phyloP scores from a whole-genome alignment of 1,140 invertebrate genomes.

The Campodea augens region DNA sequence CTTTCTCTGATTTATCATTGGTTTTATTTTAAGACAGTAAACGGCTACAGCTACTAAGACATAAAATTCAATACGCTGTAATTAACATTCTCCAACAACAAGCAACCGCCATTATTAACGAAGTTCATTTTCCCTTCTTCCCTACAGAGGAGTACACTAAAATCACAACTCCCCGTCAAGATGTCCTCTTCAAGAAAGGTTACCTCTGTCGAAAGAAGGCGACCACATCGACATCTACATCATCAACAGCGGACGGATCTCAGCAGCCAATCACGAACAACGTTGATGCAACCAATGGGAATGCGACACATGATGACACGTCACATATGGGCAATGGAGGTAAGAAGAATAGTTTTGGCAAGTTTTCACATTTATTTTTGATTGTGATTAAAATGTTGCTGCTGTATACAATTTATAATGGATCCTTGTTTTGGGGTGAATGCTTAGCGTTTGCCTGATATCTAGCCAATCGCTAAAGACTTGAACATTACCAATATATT shows the following conservation, averaged over 20 bases:
- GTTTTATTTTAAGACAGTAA: no score
- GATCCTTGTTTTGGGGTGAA: background rate
- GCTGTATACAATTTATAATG: background rate
- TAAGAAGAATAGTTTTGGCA: background rate
- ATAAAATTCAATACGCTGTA: no score
- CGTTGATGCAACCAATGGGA: conserved; percentile 4
- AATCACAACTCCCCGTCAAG: conserved; percentile 46
- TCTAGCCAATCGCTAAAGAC: background rate
- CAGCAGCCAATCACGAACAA: no score
- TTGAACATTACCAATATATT: no score
- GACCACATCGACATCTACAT: conserved; percentile 19
- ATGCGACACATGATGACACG: background rate
- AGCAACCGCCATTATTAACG: no score
- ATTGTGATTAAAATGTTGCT: background rate
- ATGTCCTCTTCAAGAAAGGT: conserved; percentile 50
- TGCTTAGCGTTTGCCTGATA: background rate
- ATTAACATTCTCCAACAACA: no score
- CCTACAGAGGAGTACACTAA: conserved; percentile 43
- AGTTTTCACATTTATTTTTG: background rate
- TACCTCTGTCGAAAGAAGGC: conserved; percentile 39
- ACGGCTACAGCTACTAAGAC: no score
- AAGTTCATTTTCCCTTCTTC: no score
- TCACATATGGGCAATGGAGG: conserved; percentile 1
- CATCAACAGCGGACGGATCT: conserved; percentile 14
- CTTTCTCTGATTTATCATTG: no score